Percentiles rank a stretch among this genome's conserved stretches.
Conservation (phyloP, 2,113 vertebrate genomes). For the Poecile atricapillus region DNA sequence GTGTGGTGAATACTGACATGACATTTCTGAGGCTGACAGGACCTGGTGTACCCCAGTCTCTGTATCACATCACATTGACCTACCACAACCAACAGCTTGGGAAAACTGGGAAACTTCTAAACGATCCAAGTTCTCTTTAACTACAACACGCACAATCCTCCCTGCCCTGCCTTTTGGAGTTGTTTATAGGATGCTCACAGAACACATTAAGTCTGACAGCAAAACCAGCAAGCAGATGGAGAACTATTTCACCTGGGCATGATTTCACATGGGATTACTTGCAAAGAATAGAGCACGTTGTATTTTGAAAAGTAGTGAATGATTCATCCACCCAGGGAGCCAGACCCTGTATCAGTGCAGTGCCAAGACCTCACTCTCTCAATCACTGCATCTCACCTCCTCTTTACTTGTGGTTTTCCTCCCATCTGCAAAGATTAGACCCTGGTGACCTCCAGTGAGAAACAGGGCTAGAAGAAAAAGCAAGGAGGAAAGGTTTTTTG, state of each 20-base stretch:
- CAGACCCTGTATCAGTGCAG: background rate
- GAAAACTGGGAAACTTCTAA: background rate
- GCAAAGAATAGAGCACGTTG: background rate
- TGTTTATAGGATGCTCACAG: background rate
- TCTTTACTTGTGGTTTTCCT: background rate
- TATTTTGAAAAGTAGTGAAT: background rate
- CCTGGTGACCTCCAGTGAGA: background rate
- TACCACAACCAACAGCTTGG: background rate
- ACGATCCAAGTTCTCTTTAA: background rate
- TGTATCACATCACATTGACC: background rate
- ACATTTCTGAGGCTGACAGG: background rate
- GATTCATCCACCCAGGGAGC: background rate
- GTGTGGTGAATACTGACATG: background rate
- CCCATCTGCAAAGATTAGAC: background rate
- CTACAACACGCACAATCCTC: background rate
- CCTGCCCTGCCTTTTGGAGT: background rate
- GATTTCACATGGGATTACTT: background rate
- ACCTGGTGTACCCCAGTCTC: background rate
- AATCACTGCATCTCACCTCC: background rate
- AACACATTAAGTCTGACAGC: background rate
- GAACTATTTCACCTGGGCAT: background rate
- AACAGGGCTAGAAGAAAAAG: background rate
- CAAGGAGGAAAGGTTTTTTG: background rate
- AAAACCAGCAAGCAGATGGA: background rate
- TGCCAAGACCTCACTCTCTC: background rate